These are phyloP conservation scores for Papilio glaucus DNA, from an alignment of 1,140 invertebrate species.

Conservation along the genomic window DNA sequence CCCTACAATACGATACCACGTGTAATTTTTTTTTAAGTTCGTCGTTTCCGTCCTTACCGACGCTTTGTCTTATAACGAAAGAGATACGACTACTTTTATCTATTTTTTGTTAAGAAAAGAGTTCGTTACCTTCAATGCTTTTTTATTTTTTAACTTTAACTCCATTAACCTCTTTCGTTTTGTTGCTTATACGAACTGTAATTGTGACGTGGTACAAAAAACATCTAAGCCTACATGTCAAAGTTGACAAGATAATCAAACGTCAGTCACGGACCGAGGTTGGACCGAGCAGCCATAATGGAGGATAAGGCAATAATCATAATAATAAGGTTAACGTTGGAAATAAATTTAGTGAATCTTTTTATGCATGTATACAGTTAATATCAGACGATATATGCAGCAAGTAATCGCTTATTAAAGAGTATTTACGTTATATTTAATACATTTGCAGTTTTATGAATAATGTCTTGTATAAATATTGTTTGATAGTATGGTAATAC, in stretches of 20 bases:
- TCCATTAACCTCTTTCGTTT: neutral
- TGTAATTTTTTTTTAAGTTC: neutral
- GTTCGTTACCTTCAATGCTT: neutral
- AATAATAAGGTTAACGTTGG: neutral
- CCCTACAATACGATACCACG: neutral
- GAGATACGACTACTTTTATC: neutral
- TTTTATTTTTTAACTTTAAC: neutral
- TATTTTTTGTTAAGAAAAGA: no score
- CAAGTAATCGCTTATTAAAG: neutral
- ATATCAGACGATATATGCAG: no score
- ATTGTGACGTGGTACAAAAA: slow-evolving; percentile 3
- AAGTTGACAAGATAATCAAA: slow-evolving; percentile 13
- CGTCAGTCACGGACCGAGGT: neutral
- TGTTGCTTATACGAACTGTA: neutral
- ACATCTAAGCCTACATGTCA: neutral
- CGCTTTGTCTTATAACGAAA: slow-evolving; percentile 6
- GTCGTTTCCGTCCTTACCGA: neutral
- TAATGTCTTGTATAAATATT: no score
- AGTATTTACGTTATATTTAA: neutral
- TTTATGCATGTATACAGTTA: no score
- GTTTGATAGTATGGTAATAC: no score
- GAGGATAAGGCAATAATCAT: no score
- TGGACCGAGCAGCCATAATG: neutral
- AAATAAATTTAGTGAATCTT: neutral
- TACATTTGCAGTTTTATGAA: no score